Percentiles rank a stretch among this genome's conserved stretches.
These are phyloP conservation scores for Coregonus clupeaformis DNA, from an alignment of 2,113 vertebrate species.

Conservation along the genomic window DNA sequence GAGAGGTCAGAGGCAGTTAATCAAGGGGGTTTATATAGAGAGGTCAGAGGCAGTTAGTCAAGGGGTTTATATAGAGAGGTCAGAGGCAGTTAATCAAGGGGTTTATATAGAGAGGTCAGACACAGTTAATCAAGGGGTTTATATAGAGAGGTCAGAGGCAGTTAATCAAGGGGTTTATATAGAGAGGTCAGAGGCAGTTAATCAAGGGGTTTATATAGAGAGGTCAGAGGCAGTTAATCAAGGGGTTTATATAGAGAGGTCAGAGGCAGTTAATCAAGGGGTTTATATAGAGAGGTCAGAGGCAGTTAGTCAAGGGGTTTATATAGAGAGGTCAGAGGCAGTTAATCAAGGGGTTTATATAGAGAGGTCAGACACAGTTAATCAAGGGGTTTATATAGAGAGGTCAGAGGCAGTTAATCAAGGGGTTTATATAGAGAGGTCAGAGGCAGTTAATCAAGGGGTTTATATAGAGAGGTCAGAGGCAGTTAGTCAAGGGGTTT, in stretches of 20 bases:
- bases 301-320: background rate
- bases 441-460: no score
- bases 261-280: background rate
- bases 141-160: background rate
- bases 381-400: background rate
- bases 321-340: background rate
- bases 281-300: background rate
- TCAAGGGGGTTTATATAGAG: background rate
- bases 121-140: background rate
- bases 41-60: slow-evolving; percentile 3
- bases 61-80: background rate
- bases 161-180: background rate
- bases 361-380: slow-evolving; percentile 4
- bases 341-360: background rate
- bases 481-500: no score
- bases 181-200: slow-evolving; percentile 6
- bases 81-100: background rate
- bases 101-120: background rate
- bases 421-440: no score
- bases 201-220: background rate
- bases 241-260: background rate
- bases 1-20: slow-evolving; percentile 7
- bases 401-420: no score
- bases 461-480: no score
- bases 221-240: slow-evolving; percentile 5